Percentiles rank a stretch among this genome's conserved stretches.
Conservation (phyloP, 1,140 invertebrate species). For the Heliconius melpomene region DNA sequence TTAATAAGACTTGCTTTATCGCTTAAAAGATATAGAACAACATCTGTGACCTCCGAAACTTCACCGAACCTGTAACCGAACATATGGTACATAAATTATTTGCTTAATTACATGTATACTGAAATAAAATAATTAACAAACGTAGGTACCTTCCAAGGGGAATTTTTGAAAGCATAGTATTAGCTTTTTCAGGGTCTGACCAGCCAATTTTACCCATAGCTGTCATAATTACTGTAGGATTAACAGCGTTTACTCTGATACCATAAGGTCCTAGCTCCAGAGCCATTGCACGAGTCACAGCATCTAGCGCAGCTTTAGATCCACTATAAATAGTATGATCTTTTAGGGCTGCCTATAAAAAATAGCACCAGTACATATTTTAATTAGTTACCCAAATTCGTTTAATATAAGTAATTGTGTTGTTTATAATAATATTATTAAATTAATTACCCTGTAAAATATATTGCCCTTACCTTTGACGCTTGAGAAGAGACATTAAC, state of each 20-base stretch:
- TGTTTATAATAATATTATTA: not conserved
- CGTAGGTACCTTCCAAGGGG: slow-evolving; percentile 84
- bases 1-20: slow-evolving; percentile 92
- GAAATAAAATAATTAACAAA: not conserved
- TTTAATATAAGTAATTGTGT: not conserved
- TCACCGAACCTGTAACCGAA: slow-evolving; percentile 84
- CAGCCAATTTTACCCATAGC: slow-evolving; percentile 92
- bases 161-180: slow-evolving; percentile 88
- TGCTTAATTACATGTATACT: not conserved
- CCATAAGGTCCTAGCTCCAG: slow-evolving; percentile 92
- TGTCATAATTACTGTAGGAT: slow-evolving; percentile 95
- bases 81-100: not conserved
- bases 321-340: slow-evolving; percentile 90
- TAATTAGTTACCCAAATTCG: not conserved
- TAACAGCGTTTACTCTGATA: slow-evolving; percentile 93
- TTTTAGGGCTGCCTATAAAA: slow-evolving; percentile 82
- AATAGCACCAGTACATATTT: slow-evolving; percentile 1
- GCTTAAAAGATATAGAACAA: slow-evolving; percentile 90
- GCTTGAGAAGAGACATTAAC: slow-evolving; percentile 95
- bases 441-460: not conserved
- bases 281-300: slow-evolving; percentile 88
- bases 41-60: slow-evolving; percentile 91
- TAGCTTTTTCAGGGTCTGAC: slow-evolving; percentile 88
- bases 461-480: slow-evolving; percentile 61
- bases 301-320: slow-evolving; percentile 85